These are phyloP conservation scores for Polydrusus pterygomalis DNA, from an alignment of 2,888 invertebrate genomes.

Conservation along the genomic window DNA sequence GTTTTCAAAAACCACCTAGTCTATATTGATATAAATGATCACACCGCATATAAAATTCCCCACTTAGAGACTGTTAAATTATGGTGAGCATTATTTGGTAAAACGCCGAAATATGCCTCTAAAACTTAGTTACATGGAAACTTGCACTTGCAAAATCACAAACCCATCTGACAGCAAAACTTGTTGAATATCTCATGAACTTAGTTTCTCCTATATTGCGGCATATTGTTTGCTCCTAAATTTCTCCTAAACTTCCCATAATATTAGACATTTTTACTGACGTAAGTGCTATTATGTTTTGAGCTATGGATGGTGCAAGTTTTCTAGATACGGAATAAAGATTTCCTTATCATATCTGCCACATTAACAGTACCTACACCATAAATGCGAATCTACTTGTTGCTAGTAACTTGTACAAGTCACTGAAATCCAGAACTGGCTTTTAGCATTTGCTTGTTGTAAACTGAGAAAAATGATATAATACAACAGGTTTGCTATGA, in stretches of 20 bases:
- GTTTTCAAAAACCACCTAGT: no score
- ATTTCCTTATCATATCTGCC: no score
- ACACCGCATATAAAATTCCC: not conserved
- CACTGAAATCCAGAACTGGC: no score
- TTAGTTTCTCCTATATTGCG: slow-evolving; percentile 45
- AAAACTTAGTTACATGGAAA: slow-evolving; percentile 43
- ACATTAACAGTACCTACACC: no score
- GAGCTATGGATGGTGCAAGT: not conserved
- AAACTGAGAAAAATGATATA: no score
- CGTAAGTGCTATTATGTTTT: slow-evolving; percentile 18
- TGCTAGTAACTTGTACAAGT: no score
- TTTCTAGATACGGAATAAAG: not conserved
- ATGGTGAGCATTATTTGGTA: slow-evolving; percentile 26
- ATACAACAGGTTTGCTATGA: no score
- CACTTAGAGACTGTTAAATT: not conserved
- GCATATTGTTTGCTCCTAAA: slow-evolving; percentile 44
- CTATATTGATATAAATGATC: no score
- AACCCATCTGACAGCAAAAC: slow-evolving; percentile 45
- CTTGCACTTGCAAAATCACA: slow-evolving; percentile 43
- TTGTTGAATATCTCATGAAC: slow-evolving; percentile 53
- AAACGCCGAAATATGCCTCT: slow-evolving; percentile 42
- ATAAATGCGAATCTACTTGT: no score
- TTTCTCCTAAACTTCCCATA: slow-evolving; percentile 36
- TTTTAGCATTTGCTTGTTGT: no score
- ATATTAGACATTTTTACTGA: slow-evolving; percentile 47